Conservation (phyloP, 2,113 vertebrate genomes). For the Laticauda colubrina region DNA sequence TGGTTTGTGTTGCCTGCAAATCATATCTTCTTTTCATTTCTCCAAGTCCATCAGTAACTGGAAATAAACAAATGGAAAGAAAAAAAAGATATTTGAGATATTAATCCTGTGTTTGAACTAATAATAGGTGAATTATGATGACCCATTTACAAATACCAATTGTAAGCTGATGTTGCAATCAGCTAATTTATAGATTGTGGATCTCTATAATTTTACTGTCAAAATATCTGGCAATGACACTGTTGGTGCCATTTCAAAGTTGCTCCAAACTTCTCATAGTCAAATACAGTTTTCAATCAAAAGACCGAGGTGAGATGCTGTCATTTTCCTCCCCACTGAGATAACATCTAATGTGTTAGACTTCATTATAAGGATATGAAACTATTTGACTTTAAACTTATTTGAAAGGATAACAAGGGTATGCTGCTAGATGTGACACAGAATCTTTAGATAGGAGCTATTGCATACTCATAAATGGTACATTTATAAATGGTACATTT, state of each 20-base stretch:
- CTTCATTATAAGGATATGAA: background rate
- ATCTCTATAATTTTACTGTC: background rate
- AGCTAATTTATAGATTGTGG: background rate
- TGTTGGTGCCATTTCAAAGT: background rate
- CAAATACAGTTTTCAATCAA: background rate
- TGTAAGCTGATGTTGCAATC: background rate
- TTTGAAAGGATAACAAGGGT: background rate
- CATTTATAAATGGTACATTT: background rate
- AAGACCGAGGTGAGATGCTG: background rate
- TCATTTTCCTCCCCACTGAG: background rate
- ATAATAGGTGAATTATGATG: background rate
- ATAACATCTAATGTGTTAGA: background rate
- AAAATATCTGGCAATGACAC: background rate
- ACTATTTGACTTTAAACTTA: background rate
- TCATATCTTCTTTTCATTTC: slow-evolving; percentile 46
- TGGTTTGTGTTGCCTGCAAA: slow-evolving; percentile 52
- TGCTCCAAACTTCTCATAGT: background rate
- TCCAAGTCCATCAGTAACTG: slow-evolving; percentile 45
- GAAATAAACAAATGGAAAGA: slow-evolving; percentile 32
- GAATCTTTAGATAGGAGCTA: background rate
- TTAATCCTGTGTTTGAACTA: background rate
- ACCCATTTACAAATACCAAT: background rate
- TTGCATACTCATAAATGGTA: background rate
- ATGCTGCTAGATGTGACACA: background rate
- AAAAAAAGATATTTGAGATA: background rate